phyloP scores from a whole-genome alignment of 2,113 vertebrate genomes.

The Xiphophorus maculatus region DNA sequence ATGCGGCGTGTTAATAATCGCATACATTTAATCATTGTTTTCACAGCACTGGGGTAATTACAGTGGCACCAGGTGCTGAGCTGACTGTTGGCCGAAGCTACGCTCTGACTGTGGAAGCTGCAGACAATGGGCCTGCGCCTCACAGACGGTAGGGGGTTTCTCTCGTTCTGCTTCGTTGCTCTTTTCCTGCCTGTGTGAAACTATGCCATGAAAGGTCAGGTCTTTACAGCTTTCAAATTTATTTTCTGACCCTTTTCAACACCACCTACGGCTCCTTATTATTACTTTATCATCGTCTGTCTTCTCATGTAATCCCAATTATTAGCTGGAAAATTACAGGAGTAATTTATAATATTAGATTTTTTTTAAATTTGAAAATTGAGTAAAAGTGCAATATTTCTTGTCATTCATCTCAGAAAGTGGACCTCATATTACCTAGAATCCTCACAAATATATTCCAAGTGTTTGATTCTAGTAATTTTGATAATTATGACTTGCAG shows the following conservation, averaged over 20 bases:
- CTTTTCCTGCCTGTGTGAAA: constrained; percentile 9
- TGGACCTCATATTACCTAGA: no score
- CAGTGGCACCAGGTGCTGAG: constrained; percentile 79
- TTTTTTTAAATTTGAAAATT: no score
- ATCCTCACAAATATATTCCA: no score
- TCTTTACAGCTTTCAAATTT: constrained; percentile 9
- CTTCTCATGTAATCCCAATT: not conserved
- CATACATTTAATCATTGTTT: not conserved
- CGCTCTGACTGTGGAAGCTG: constrained; percentile 88
- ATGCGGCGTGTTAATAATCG: not conserved
- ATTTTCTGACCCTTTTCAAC: not conserved
- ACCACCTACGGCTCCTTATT: not conserved
- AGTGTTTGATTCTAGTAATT: no score
- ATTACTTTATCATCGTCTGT: not conserved
- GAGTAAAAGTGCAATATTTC: no score
- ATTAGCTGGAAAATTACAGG: not conserved
- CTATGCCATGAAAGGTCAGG: constrained; percentile 22
- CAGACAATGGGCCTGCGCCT: constrained; percentile 83
- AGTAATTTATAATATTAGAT: no score
- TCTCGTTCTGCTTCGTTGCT: not conserved
- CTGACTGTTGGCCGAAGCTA: constrained; percentile 85
- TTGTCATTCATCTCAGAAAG: no score
- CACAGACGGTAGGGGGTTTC: constrained; percentile 85
- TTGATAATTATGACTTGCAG: no score
- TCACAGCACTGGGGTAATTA: constrained; percentile 83